These are phyloP conservation scores for Desoria tigrina DNA, from an alignment of 2,888 invertebrate species.

Conservation along the genomic window DNA sequence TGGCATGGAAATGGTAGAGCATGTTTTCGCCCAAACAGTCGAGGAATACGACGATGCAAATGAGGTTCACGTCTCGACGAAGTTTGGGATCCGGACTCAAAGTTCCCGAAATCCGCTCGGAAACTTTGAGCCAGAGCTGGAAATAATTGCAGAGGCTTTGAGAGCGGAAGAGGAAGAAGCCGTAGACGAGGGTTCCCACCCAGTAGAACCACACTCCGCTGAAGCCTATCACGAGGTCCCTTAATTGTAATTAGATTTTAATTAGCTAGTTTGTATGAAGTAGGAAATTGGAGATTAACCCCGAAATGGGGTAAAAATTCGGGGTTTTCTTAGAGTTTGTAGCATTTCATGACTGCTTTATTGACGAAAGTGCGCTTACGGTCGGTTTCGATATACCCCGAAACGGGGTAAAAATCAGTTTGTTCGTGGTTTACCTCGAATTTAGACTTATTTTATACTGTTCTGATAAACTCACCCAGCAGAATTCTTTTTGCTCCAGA, in stretches of 20 bases:
- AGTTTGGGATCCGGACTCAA: slow-evolving; percentile 28
- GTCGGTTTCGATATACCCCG: too few relatives aligned
- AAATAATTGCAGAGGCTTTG: slow-evolving; percentile 31
- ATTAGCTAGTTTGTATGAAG: too few relatives aligned
- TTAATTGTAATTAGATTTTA: slow-evolving; percentile 11
- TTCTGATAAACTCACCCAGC: slow-evolving; percentile 37
- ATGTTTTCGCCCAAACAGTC: slow-evolving; percentile 49
- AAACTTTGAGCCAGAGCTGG: slow-evolving; percentile 33
- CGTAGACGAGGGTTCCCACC: slow-evolving; percentile 40
- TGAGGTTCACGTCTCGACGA: slow-evolving; percentile 38
- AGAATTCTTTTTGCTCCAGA: slow-evolving; percentile 27
- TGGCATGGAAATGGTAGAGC: slow-evolving; percentile 46
- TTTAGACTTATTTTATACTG: too few relatives aligned
- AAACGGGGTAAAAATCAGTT: too few relatives aligned
- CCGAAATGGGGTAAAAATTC: too few relatives aligned
- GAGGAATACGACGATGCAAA: slow-evolving; percentile 34
- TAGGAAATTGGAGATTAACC: too few relatives aligned
- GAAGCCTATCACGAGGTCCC: slow-evolving; percentile 28
- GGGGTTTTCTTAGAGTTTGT: too few relatives aligned
- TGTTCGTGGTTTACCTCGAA: too few relatives aligned
- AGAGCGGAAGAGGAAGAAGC: slow-evolving; percentile 39
- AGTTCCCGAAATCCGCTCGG: slow-evolving; percentile 22
- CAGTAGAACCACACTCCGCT: slow-evolving; percentile 49
- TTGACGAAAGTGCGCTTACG: too few relatives aligned
- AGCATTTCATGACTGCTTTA: too few relatives aligned